Base-by-base conservation (phyloP, 2,113 vertebrate species). In the Rhineura floridana region DNA sequence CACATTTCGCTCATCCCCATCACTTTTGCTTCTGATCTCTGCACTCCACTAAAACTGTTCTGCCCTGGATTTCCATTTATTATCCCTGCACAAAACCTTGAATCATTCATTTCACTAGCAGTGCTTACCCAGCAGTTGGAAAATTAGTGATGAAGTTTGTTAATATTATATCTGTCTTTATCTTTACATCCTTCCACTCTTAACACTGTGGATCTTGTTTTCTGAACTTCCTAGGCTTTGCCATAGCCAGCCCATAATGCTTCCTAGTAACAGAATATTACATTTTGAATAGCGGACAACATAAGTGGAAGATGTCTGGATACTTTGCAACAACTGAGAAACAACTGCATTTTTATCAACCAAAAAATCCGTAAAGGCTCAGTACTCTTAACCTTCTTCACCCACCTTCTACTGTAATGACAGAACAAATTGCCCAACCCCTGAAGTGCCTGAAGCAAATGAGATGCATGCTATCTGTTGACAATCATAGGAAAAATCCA, bases 401-500 rank as follows among this genome's bases (percentile, higher is more conserved):
- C 23, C 2, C 75, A 79, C n/a, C 33, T 72, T 55, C 9, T 69
- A 33, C 46, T 80, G 46, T 39, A 79, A 50, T 50, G 8, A 39
- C 6, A 50, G 30, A 28, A 25, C 12, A 48, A 67, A 33, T 9
- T 55, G 77, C 28, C 28, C 44, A 36, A 42, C 28, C 36, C n/a
- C 36, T 69, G n/a, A 55, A 70, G n/a, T 42, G 63, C 65, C 85
- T 55, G 78, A 63, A 87, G 78, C 78, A 52, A 55, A 62, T 33
- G 78, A 17, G 78, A 50, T 50, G 15, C 67, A 33, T 73, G 67
- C 6, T 55, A 6, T 62, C 67, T 36, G 48, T 73, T 11, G 36
- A 59, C 39, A 59, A 28, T 36, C 30, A 59, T 39, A 87, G 77
- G 77, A 46, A 81, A 87, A 81, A 81, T 72, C 78, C 78, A 81